Evolutionary conservation across 1,140 invertebrate genomes (phyloP).

Genomic region (Drosophila nasuta): DNA sequence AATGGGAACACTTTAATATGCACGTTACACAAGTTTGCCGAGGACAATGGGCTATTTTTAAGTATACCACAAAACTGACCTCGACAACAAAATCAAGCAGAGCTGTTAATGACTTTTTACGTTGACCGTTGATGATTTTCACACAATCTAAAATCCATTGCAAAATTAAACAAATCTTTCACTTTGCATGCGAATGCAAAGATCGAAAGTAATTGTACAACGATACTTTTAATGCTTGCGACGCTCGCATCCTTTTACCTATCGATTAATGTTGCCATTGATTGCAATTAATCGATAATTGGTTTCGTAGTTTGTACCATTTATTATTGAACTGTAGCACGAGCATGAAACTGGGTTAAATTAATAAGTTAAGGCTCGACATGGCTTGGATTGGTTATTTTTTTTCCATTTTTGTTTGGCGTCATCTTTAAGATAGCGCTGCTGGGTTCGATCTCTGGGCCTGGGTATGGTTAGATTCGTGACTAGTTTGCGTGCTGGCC

Average conservation of each 20-base stretch:
- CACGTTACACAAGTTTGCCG: neutral
- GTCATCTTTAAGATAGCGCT: slow-evolving; percentile 58
- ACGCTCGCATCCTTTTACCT: neutral
- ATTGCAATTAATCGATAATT: slow-evolving; percentile 25
- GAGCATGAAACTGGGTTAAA: slow-evolving; percentile 66
- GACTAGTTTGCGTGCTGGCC: slow-evolving; percentile 70
- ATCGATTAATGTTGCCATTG: slow-evolving; percentile 16
- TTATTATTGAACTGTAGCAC: slow-evolving; percentile 55
- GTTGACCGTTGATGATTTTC: neutral
- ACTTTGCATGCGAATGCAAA: slow-evolving; percentile 13
- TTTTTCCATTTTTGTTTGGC: slow-evolving; percentile 18
- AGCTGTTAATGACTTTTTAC: neutral
- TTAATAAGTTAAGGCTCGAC: slow-evolving; percentile 63
- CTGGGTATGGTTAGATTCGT: slow-evolving; percentile 46
- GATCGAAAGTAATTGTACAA: slow-evolving; percentile 13
- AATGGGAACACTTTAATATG: neutral
- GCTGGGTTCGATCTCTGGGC: slow-evolving; percentile 47
- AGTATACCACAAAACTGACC: slow-evolving; percentile 38
- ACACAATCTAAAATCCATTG: slow-evolving; percentile 3
- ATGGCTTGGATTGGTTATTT: slow-evolving; percentile 15
- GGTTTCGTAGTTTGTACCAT: slow-evolving; percentile 13
- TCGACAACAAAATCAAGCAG: slow-evolving; percentile 32
- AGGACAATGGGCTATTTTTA: neutral
- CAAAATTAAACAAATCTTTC: slow-evolving; percentile 3
- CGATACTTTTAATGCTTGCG: slow-evolving; percentile 5